Evolutionary conservation across 2,113 vertebrate species (phyloP).

Genomic region (Saccopteryx bilineata): DNA sequence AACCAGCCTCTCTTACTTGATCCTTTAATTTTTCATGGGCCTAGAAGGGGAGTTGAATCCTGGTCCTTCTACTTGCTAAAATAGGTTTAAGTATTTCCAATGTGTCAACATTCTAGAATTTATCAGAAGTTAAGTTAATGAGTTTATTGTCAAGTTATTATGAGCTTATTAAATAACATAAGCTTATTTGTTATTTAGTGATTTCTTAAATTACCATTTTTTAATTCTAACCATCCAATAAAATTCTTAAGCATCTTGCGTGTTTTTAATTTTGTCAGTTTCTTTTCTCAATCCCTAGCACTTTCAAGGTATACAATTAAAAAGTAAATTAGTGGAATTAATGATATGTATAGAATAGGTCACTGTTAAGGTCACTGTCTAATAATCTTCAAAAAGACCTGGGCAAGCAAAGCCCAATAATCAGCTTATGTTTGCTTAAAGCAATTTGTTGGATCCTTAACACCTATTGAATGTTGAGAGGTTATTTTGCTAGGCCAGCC

Average conservation of each 20-base stretch:
- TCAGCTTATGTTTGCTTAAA: constrained; percentile 61
- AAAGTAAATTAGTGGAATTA: constrained; percentile 63
- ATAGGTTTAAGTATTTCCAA: not conserved
- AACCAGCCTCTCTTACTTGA: not conserved
- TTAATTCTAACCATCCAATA: not conserved
- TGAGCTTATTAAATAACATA: not conserved
- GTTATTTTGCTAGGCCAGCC: not conserved
- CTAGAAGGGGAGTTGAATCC: not conserved
- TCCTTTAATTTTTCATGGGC: not conserved
- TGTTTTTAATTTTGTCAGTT: not conserved
- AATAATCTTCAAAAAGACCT: constrained; percentile 62
- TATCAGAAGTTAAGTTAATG: constrained; percentile 34
- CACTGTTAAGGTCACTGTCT: constrained; percentile 51
- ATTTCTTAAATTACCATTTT: constrained; percentile 36
- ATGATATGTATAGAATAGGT: constrained; percentile 37
- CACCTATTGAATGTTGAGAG: constrained; percentile 37
- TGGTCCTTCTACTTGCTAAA: not conserved
- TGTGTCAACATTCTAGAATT: not conserved
- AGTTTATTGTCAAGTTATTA: constrained; percentile 24
- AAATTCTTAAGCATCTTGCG: constrained; percentile 35
- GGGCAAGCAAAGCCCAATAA: constrained; percentile 5
- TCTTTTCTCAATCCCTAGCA: not conserved
- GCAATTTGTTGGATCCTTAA: constrained; percentile 53
- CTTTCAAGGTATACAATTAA: constrained; percentile 64
- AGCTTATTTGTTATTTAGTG: not conserved